Evolutionary conservation across 2,888 invertebrate species (phyloP), one percentile per base, ranked within the genome.

Genomic region (Tortrix viridana): DNA sequence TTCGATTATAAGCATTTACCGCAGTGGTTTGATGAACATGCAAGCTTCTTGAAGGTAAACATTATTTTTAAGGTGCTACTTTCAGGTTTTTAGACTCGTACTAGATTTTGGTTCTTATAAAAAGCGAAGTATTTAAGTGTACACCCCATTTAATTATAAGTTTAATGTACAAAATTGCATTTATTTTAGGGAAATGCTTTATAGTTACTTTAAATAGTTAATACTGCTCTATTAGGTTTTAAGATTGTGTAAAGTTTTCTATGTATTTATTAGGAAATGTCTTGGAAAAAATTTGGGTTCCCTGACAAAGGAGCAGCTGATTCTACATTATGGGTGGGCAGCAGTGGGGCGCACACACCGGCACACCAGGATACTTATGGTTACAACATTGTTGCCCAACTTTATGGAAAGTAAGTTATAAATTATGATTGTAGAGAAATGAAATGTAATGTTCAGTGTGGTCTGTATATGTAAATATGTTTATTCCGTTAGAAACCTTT

Each of bases 341-440:
- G 95, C 65, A 89, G 92, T 74, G 96, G 97, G 2, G 96, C 98
- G 2, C 97, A 98, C 80, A 99, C 99, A 0, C 97, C 98, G 1
- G 97, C 98, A 67, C 99, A 99, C 84, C 95, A 95, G 79, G 99
- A 99, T 82, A 96, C 97, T 0, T 99, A 98, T 86, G 98, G 98
- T 0, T 96, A 95, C 73, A 99, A 99, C 88, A 93, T 99, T 74
- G 96, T 99, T 9, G 96, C 96, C 55, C 99, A 99, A 89, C 88
- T 98, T 55, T 93, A 94, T 88, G 98, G 98, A 78, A 96, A 94
- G 98, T 97, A 68, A 76, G 85, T 65, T 43, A 53, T 7, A 20
- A 16, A 60, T 48, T 60, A 41, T 20, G 62, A 55, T 23, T 61
- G 48, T 57, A 16, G 18, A 9, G 16, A 19, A 18, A 12, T 44